Evolutionary conservation across 2,113 vertebrate species (phyloP), one percentile per base, ranked within the genome.

Genomic region (Neoarius graeffei): DNA sequence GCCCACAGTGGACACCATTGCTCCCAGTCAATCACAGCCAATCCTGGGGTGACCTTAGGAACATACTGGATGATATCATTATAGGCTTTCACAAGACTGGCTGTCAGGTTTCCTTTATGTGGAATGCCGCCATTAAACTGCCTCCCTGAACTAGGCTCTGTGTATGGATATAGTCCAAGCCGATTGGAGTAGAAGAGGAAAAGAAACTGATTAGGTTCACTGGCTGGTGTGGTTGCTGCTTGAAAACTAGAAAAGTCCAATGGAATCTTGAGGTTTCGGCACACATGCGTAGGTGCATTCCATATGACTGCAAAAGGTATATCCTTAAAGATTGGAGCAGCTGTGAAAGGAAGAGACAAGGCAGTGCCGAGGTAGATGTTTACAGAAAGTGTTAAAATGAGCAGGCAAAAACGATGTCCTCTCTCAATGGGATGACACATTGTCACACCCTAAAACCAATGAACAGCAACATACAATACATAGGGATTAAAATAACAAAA

Each of bases 1-100:
- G 85, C 93, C 97, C 96, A 99, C 1, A 94, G 20, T n/a, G 97
- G 97, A 25, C 96, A 95, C 97, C 98, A 99, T 19, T 95, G 93
- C 93, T 98, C 97, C 97, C 97, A 99, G 91, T 98, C 97, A 62
- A 99, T 97, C 76, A 98, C 93, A 69, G 94, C 97, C 90, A 99
- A 93, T 19, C 97, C 97, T 50, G 92, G 90, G 67, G 92, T 62
- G 0, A 92, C 91, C 17, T 96, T 89, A 1, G 89, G 90, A 81
- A 98, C 95, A 85, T 94, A 95, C 67, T 91, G 59, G 3, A 80
- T 2, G 19, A 98, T 96, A 67, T 98, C 96, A 0, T 67, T 35
- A 54, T 5, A 81, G 20, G 94, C 94, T 92, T 95, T 96, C 5
- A 71, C 35, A 88, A 97, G 93, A 85, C 97, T 97, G 0, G 86